These are phyloP conservation scores for Pelobates fuscus DNA, from an alignment of 2,113 vertebrate species.

Conservation along the genomic window DNA sequence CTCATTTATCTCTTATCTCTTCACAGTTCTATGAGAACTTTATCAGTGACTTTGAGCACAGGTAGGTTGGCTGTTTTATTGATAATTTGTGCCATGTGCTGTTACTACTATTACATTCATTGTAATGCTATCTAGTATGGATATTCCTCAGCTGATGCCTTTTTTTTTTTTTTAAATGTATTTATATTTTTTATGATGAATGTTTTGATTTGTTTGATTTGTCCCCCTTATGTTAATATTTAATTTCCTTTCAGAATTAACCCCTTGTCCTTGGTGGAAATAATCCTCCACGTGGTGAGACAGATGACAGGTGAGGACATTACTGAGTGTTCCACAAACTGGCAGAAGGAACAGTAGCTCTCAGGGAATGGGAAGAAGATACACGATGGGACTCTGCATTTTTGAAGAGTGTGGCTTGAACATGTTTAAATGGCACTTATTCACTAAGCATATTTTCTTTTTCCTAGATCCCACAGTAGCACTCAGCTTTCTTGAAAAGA, in stretches of 20 bases:
- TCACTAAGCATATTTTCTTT: neutral
- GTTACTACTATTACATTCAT: no score
- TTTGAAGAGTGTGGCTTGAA: no score
- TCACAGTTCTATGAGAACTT: conserved; percentile 95
- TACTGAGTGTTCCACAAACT: neutral
- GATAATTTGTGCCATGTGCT: no score
- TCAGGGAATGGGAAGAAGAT: no score
- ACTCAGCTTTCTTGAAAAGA: conserved; percentile 94
- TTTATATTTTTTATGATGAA: no score
- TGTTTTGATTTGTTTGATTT: neutral
- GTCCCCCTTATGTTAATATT: neutral
- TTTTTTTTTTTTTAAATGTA: neutral
- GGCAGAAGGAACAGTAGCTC: neutral
- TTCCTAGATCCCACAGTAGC: conserved; percentile 84
- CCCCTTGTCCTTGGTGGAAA: conserved; percentile 93
- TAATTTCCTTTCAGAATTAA: conserved; percentile 83
- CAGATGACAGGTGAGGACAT: conserved; percentile 87
- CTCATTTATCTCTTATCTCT: conserved; percentile 13
- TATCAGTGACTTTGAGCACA: conserved; percentile 96
- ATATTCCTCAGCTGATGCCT: neutral
- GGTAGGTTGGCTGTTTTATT: conserved; percentile 67
- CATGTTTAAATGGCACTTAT: no score
- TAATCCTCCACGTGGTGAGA: conserved; percentile 88
- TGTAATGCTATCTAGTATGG: neutral
- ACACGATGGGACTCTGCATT: no score